A percentile compares a stretch with the other conserved stretches of the same genome.
Evolutionary conservation across 1,140 invertebrate species (phyloP).

Genomic region (Drosophila pectinifera): DNA sequence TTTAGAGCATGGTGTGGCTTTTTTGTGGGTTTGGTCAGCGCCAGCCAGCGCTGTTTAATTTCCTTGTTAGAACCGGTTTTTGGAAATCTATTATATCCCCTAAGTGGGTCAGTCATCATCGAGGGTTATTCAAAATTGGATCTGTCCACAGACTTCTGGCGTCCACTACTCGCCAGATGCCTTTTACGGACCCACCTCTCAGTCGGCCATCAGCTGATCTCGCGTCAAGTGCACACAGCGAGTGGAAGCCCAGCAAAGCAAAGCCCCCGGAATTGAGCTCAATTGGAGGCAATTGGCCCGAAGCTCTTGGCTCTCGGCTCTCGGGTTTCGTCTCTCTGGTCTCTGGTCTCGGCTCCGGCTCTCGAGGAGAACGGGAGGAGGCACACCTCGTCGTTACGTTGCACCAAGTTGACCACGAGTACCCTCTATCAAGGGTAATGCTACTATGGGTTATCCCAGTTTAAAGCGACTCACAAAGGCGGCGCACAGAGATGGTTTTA

Average conservation of each 20-base stretch:
- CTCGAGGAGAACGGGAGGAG: not conserved
- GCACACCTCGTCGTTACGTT: constrained; percentile 10
- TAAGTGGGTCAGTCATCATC: constrained; percentile 63
- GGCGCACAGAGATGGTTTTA: not conserved
- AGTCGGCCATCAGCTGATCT: constrained; percentile 66
- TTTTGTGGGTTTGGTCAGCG: constrained; percentile 37
- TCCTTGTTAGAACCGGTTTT: constrained; percentile 76
- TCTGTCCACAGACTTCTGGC: constrained; percentile 12
- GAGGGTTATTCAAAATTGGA: constrained; percentile 26
- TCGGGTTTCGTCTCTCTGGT: no score
- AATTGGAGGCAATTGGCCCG: constrained; percentile 75
- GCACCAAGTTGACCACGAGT: constrained; percentile 10
- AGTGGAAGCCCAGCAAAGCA: constrained; percentile 36
- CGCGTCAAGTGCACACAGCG: constrained; percentile 54
- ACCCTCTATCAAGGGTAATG: constrained; percentile 25
- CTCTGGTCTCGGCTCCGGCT: not conserved
- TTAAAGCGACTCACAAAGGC: constrained; percentile 5
- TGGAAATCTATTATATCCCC: constrained; percentile 38
- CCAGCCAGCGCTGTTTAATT: constrained; percentile 52
- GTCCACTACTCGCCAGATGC: not conserved
- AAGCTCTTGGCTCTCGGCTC: not conserved
- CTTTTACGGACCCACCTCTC: not conserved
- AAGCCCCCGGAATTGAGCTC: constrained; percentile 69
- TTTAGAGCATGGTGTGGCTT: constrained; percentile 11
- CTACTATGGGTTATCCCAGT: not conserved